Percentiles rank a stretch among this genome's conserved stretches.
Evolutionary conservation across 2,888 invertebrate genomes (phyloP).

Genomic region (Philhelius pedissequus): DNA sequence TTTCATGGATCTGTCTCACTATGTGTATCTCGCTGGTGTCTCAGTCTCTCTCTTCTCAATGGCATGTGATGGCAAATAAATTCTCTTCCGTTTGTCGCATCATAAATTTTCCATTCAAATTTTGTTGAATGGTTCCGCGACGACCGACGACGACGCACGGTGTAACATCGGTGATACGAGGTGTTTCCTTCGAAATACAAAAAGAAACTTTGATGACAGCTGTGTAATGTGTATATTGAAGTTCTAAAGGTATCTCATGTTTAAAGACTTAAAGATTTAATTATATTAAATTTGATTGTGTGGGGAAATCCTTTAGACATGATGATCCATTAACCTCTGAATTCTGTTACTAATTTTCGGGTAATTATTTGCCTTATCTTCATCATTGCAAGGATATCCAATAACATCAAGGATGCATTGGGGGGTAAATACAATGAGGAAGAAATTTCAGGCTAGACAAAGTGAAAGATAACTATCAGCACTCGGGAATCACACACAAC

Average conservation of each 20-base stretch:
- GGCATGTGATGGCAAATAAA: conserved; percentile 65
- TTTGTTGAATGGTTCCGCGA: conserved; percentile 48
- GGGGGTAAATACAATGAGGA: neutral
- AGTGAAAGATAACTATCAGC: conserved; percentile 62
- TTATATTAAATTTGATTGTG: neutral
- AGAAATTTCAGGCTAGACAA: conserved; percentile 38
- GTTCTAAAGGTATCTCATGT: neutral
- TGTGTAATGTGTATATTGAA: conserved; percentile 15
- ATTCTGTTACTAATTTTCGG: conserved; percentile 57
- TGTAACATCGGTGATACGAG: conserved; percentile 57
- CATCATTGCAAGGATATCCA: conserved; percentile 5
- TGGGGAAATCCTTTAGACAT: neutral
- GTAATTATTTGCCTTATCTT: conserved; percentile 65
- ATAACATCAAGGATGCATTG: conserved; percentile 10
- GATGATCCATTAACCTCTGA: neutral
- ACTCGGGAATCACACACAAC: conserved; percentile 32
- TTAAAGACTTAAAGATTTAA: neutral
- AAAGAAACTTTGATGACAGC: conserved; percentile 45
- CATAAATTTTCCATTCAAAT: conserved; percentile 68
- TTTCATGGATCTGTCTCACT: conserved; percentile 74
- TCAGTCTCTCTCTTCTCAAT: neutral
- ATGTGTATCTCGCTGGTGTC: neutral
- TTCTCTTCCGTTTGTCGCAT: conserved; percentile 67
- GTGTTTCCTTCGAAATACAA: neutral
- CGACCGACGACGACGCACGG: neutral